phyloP scores from a whole-genome alignment of 1,140 invertebrate species.

The Orius insidiosus region DNA sequence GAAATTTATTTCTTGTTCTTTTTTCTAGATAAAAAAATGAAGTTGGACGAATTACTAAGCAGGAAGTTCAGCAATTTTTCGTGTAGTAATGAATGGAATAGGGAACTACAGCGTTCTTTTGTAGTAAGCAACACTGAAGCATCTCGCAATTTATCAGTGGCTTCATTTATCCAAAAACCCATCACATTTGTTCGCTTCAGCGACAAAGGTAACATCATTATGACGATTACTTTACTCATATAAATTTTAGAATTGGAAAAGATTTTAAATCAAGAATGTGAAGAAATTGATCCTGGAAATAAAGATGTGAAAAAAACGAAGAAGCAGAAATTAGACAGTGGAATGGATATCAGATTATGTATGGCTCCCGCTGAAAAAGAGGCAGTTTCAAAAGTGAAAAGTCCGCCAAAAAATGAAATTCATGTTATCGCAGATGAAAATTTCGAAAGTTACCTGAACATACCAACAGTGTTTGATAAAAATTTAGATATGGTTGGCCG shows the following conservation, averaged over 20 bases:
- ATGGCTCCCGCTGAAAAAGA: conserved; percentile 12
- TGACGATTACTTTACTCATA: too few species aligned
- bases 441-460: too few species aligned
- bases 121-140: conserved; percentile 12
- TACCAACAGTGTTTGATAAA: too few species aligned
- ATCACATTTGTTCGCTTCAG: conserved; percentile 2
- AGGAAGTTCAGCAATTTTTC: conserved; percentile 10
- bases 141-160: conserved; percentile 10
- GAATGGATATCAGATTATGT: conserved; percentile 18
- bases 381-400: conserved; percentile 1
- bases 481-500: too few species aligned
- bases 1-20: conserved; percentile 1
- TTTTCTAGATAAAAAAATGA: conserved; percentile 13
- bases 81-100: conserved; percentile 18
- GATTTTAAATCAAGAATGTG: neutral
- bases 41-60: conserved; percentile 13
- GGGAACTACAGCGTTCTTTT: conserved; percentile 13
- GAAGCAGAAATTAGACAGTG: conserved; percentile 13
- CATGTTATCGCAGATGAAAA: too few species aligned
- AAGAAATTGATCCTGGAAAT: conserved; percentile 3
- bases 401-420: too few species aligned
- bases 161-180: neutral
- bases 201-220: neutral
- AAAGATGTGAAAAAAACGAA: conserved; percentile 16
- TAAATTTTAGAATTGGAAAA: conserved; percentile 9